A percentile compares a stretch with the other conserved stretches of the same genome.
phyloP scores from a whole-genome alignment of 1,140 invertebrate species.

The Achroia grisella region DNA sequence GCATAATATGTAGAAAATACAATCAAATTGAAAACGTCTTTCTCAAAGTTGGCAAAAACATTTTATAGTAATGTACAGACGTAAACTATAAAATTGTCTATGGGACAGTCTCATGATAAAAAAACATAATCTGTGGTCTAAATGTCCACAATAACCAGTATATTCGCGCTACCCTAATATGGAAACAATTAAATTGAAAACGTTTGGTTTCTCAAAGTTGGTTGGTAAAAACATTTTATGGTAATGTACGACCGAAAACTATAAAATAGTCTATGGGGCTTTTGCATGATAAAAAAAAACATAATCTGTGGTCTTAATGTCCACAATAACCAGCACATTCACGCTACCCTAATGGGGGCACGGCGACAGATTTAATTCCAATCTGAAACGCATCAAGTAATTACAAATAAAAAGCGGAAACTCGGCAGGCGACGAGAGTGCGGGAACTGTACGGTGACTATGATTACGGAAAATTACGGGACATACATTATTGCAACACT shows the following conservation, averaged over 20 bases:
- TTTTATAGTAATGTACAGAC: too few relatives aligned
- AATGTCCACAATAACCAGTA: slow-evolving; percentile 2
- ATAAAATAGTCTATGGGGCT: too few relatives aligned
- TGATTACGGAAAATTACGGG: neutral
- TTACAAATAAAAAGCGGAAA: slow-evolving; percentile 49
- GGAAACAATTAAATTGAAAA: too few relatives aligned
- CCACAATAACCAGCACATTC: slow-evolving; percentile 2
- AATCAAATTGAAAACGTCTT: too few relatives aligned
- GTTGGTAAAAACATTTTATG: too few relatives aligned
- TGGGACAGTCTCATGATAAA: too few relatives aligned
- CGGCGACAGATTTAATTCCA: slow-evolving; percentile 47
- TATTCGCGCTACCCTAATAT: neutral
- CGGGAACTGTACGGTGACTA: slow-evolving; percentile 28
- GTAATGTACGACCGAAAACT: too few relatives aligned
- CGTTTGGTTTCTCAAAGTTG: too few relatives aligned
- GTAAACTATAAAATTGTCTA: too few relatives aligned
- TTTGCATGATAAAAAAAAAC: too few relatives aligned
- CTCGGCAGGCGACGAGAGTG: slow-evolving; percentile 20
- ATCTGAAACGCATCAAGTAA: slow-evolving; percentile 59
- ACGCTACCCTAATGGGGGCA: slow-evolving; percentile 1
- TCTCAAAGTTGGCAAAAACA: too few relatives aligned
- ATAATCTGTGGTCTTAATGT: neutral
- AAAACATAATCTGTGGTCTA: too few relatives aligned
- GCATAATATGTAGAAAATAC: neutral
- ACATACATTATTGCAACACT: neutral